A percentile compares a stretch with the other conserved stretches of the same genome.
Evolutionary conservation across 2,888 invertebrate genomes (phyloP).

Genomic region (Axea sp.): DNA sequence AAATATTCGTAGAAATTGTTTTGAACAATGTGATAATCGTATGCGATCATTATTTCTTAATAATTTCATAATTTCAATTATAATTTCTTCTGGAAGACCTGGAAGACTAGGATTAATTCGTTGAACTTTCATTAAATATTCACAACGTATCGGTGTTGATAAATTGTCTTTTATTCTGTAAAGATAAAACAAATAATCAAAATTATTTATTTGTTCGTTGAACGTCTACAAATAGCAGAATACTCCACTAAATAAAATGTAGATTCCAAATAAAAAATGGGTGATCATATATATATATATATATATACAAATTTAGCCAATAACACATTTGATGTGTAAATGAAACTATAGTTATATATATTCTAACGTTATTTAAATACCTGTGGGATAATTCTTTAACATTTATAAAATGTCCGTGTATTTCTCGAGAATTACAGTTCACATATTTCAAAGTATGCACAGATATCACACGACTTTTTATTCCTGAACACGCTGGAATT

Average conservation of each 20-base stretch:
- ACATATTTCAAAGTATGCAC: constrained; percentile 70
- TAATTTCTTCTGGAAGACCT: constrained; percentile 78
- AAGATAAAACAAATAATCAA: constrained; percentile 1
- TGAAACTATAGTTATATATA: no score
- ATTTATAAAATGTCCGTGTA: constrained; percentile 68
- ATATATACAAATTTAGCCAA: no score
- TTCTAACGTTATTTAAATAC: constrained; percentile 54
- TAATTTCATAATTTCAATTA: constrained; percentile 69
- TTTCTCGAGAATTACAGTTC: constrained; percentile 69
- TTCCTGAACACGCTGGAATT: constrained; percentile 44
- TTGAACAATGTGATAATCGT: constrained; percentile 23
- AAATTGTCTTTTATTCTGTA: constrained; percentile 80
- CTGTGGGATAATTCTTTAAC: constrained; percentile 71
- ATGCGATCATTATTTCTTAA: constrained; percentile 49
- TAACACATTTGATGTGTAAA: no score
- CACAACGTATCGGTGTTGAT: constrained; percentile 81
- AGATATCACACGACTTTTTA: constrained; percentile 60
- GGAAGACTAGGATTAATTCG: constrained; percentile 72
- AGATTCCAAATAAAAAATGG: no score
- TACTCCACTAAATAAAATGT: no score
- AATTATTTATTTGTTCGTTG: background rate
- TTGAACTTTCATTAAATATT: constrained; percentile 80
- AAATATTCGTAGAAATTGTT: constrained; percentile 8
- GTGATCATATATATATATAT: no score
- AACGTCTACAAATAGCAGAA: no score